Evolutionary conservation across 2,113 vertebrate species (phyloP), one percentile per base, ranked within the genome.

Genomic region (Syrrhaptes paradoxus): DNA sequence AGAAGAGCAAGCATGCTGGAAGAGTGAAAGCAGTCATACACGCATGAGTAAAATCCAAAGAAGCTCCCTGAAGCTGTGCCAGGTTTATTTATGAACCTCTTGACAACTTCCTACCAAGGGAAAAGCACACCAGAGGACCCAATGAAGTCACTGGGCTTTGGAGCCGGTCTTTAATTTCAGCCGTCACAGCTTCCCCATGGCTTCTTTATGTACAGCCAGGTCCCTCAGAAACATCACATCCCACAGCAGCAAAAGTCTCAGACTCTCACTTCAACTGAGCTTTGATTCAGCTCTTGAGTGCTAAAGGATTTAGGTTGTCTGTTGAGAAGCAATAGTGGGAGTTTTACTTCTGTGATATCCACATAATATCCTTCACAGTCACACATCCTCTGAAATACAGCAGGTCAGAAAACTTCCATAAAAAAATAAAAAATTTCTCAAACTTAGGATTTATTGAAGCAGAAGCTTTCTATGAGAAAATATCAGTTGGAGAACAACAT

Each of bases 281-380:
- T 93, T 84, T 84, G 73, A 91, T 59, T 87, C 10, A 10, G n/a
- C 32, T 89, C 52, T 90, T 48, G 38, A 58, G 52, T 6, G 45
- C 29, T 75, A 89, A 85, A 91, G 73, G 81, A 78, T 93, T 94
- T 87, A 75, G 87, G 81, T 68, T 91, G 73, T 89, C 73, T 17
- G 16, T 31, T 55, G 52, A 72, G 70, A 67, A 71, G 55, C 41
- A 71, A 51, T 20, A 73, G 65, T 3, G 2, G 61, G 70, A 93
- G 55, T 41, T 86, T 73, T n/a, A 62, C 20, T 63, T 89, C 65
- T 59, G 41, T 54, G 73, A n/a, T 17, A 80, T 13, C 43, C 22
- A 81, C 41, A 41, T 13, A 41, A 11, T 41, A 70, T 32, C 61
- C 45, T 59, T 85, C 4, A 0, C 29, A 80, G 72, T 7, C 74